Percentiles rank a stretch among this genome's conserved stretches.
Conservation (phyloP, 2,888 invertebrate genomes). For the Hypomecis atomaria region DNA sequence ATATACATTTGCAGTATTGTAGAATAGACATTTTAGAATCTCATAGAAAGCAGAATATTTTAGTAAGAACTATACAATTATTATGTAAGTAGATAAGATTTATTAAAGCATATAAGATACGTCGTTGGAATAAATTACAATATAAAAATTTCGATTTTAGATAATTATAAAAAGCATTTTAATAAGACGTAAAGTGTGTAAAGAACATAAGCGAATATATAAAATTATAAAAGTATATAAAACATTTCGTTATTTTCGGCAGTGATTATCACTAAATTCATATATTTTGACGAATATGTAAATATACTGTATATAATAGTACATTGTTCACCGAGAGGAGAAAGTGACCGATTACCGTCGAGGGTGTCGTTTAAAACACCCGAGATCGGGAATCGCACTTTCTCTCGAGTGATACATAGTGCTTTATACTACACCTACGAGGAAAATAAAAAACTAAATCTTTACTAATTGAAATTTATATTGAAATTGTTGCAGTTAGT, state of each 20-base stretch:
- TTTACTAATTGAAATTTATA: no score
- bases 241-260: constrained; percentile 56
- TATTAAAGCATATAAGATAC: constrained; percentile 40
- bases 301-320: constrained; percentile 13
- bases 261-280: constrained; percentile 49
- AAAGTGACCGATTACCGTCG: no score
- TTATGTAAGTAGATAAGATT: constrained; percentile 24
- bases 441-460: no score
- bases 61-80: constrained; percentile 8
- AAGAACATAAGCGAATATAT: constrained; percentile 32
- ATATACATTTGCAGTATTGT: constrained; percentile 11
- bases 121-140: constrained; percentile 29
- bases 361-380: no score
- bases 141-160: constrained; percentile 12
- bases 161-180: constrained; percentile 13
- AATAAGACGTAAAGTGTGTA: constrained; percentile 8
- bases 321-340: no score
- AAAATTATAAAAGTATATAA: constrained; percentile 48
- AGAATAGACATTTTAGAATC: constrained; percentile 8
- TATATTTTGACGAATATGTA: constrained; percentile 27
- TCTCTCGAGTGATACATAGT: no score
- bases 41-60: constrained; percentile 31
- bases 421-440: no score
- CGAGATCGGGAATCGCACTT: no score
- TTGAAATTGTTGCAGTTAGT: no score